These are phyloP conservation scores for Trididemnum nubilum DNA, from an alignment of 23 tunicate species.

Conservation along the genomic window DNA sequence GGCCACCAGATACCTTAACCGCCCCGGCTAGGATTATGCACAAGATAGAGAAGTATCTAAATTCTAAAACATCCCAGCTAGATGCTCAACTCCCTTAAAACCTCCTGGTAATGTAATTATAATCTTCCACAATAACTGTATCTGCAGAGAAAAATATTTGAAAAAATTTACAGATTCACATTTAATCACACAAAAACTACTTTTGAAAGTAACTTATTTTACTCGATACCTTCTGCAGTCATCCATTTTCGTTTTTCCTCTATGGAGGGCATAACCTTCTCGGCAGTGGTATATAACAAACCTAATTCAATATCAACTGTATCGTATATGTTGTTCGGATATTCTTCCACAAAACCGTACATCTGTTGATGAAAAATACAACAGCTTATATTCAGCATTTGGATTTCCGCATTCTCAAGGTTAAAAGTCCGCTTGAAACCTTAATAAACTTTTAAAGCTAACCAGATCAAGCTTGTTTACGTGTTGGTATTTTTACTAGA, in stretches of 20 bases:
- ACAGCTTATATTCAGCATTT: too few relatives aligned
- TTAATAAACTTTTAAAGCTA: too few relatives aligned
- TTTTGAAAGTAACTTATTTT: not conserved
- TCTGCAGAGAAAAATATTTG: not conserved
- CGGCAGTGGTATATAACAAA: not conserved
- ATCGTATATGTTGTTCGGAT: slow-evolving; percentile 54
- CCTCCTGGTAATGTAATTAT: not conserved
- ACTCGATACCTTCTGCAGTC: not conserved
- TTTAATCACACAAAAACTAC: not conserved
- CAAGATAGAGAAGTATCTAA: too few relatives aligned
- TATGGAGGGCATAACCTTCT: not conserved
- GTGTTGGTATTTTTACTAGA: too few relatives aligned
- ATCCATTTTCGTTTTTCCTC: slow-evolving; percentile 45
- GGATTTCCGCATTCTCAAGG: too few relatives aligned
- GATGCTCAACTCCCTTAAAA: not conserved
- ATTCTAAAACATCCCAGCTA: too few relatives aligned
- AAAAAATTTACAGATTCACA: not conserved
- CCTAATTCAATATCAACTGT: slow-evolving; percentile 60
- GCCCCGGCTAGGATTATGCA: too few relatives aligned
- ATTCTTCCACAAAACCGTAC: slow-evolving; percentile 85
- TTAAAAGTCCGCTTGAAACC: too few relatives aligned
- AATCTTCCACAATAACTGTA: not conserved
- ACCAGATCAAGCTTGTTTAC: too few relatives aligned
- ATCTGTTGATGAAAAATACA: slow-evolving; percentile 40
- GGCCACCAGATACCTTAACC: too few relatives aligned